Evolutionary conservation across 2,113 vertebrate genomes (phyloP), one percentile per base, ranked within the genome.

Genomic region (Silurus asotus): DNA sequence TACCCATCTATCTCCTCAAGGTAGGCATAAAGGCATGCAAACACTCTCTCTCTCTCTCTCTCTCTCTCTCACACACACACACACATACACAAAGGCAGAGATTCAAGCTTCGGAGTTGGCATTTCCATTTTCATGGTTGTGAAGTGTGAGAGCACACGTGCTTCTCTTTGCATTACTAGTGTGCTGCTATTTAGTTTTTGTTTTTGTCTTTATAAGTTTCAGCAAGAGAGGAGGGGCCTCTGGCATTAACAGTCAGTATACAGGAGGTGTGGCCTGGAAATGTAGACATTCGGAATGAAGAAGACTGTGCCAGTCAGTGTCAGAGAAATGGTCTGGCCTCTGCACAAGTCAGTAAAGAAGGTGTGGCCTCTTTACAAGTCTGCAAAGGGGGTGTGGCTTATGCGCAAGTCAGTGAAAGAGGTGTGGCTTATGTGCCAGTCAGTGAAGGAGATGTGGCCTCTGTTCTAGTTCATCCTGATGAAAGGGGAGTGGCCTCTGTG

Each of bases 1-100:
- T 99, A 92, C 98, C 97, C 0, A 96, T 97, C 65, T 99, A 99
- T 90, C 97, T 99, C 88, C 96, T 99, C 61, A 99, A 99, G 97
- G 98, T 99, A 97, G 86, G 86, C 59, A 81, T 7, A 59, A 77
- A 45, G 4, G n/a, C 8, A 15, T 65, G 20, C 61, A 48, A 13
- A 56, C n/a, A 78, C 17, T 53, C n/a, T 64, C 28, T 37, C 59
- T 17, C 80, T 65, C n/a, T 64, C 28, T 37, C 59, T 17, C 80
- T 65, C 19, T 49, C 20, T 13, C 51, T 25, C 64, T 6, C 45
- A 65, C 23, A 19, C 17, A 51, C 15, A 51, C 2, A 19, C 49
- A 53, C n/a, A 2, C 23, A 28, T 8, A 28, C 23, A 17, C 55
- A 10, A 14, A 59, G 9, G 17, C 76, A 37, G 55, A 28, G n/a